These are phyloP conservation scores for Sericinus montela DNA, from an alignment of 2,888 invertebrate species.

Conservation along the genomic window DNA sequence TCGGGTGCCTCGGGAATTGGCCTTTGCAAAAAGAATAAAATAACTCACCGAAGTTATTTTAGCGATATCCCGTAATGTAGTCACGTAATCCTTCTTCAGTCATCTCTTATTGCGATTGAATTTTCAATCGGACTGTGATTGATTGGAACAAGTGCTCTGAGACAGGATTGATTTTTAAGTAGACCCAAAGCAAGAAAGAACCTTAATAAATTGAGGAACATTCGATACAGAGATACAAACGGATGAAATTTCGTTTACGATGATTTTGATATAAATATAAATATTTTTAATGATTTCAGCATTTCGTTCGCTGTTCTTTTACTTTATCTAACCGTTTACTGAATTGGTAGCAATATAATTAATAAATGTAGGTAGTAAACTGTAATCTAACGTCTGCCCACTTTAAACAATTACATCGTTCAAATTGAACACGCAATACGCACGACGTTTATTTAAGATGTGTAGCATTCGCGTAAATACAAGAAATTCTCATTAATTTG, in stretches of 20 bases:
- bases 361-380: neutral
- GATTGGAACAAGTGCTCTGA: conserved; percentile 62
- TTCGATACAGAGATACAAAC: conserved; percentile 59
- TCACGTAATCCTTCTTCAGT: conserved; percentile 67
- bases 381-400: neutral
- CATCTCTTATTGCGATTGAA: conserved; percentile 68
- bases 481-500: too few relatives aligned
- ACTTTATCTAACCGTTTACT: too few relatives aligned
- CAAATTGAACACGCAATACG: neutral
- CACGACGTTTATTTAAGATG: too few relatives aligned
- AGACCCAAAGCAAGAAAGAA: conserved; percentile 58
- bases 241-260: conserved; percentile 54
- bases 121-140: conserved; percentile 71
- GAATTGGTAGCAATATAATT: neutral
- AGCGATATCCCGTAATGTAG: conserved; percentile 51
- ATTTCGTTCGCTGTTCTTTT: conserved; percentile 28
- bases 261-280: conserved; percentile 50
- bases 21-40: conserved; percentile 24
- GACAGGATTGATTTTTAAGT: conserved; percentile 66
- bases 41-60: conserved; percentile 32
- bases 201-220: conserved; percentile 62
- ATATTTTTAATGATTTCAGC: conserved; percentile 33
- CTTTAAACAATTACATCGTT: conserved; percentile 1
- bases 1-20: conserved; percentile 8
- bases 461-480: too few relatives aligned